Percentiles rank a stretch among this genome's conserved stretches.
Evolutionary conservation across 2,797 vertebrate genomes (phyloP).

Genomic region (Phaenicophaeus curvirostris): DNA sequence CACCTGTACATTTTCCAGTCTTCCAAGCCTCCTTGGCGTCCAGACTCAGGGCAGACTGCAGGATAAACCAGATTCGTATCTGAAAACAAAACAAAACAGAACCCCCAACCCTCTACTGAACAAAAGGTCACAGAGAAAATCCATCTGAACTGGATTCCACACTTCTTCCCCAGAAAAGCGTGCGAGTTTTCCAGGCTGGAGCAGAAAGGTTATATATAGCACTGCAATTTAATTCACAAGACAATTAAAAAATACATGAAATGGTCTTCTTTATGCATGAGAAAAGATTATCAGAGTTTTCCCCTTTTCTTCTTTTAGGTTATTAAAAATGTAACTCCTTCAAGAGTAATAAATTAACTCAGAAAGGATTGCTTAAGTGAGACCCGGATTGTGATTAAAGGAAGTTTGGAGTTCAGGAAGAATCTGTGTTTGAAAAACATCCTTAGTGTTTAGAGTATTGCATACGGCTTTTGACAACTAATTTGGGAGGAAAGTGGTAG

Average conservation of each 20-base stretch:
- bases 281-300: constrained; percentile 42
- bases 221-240: constrained; percentile 1
- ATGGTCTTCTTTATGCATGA: constrained; percentile 15
- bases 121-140: neutral
- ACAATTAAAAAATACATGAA: constrained; percentile 49
- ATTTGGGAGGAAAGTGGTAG: constrained; percentile 20
- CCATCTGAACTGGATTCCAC: neutral
- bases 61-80: neutral
- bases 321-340: constrained; percentile 65
- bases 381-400: constrained; percentile 33
- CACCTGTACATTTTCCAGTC: neutral
- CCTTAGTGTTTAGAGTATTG: neutral
- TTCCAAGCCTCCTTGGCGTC: neutral
- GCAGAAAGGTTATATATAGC: constrained; percentile 34
- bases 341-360: constrained; percentile 43
- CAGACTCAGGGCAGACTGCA: neutral
- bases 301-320: constrained; percentile 25
- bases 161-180: neutral
- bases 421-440: constrained; percentile 11
- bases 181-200: neutral
- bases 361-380: neutral
- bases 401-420: constrained; percentile 21
- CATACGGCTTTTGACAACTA: constrained; percentile 25
- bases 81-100: neutral
- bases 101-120: neutral